These are phyloP conservation scores for Cheumatopsyche charites DNA, from an alignment of 1,140 invertebrate species.

Conservation along the genomic window DNA sequence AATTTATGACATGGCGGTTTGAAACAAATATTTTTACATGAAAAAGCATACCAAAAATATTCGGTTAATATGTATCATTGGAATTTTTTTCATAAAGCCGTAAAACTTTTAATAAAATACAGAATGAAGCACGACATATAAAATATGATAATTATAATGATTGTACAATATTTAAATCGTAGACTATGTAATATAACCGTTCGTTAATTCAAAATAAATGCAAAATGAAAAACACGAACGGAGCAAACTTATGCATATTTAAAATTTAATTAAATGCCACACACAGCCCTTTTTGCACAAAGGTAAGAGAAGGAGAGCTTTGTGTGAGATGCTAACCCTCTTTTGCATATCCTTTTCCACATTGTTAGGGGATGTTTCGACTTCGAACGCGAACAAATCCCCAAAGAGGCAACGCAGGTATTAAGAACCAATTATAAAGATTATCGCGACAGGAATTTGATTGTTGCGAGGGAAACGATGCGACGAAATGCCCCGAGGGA, in stretches of 20 bases:
- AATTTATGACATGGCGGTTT: not conserved
- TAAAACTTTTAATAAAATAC: no score
- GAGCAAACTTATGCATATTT: slow-evolving; percentile 11
- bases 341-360: not conserved
- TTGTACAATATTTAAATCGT: not conserved
- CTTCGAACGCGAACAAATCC: not conserved
- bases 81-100: no score
- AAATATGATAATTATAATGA: not conserved
- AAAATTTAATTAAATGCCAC: slow-evolving; percentile 2
- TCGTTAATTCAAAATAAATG: not conserved
- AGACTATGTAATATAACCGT: not conserved
- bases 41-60: no score
- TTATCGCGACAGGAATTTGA: slow-evolving; percentile 25
- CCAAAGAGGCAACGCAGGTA: not conserved
- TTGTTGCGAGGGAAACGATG: slow-evolving; percentile 3
- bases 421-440: slow-evolving; percentile 21
- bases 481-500: not conserved
- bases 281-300: not conserved
- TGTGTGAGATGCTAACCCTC: no score
- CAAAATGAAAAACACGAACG: not conserved
- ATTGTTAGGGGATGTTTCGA: not conserved
- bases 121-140: no score
- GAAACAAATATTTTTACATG: not conserved
- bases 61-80: no score
- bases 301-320: not conserved